Base-by-base conservation (phyloP, 1,140 invertebrate genomes). In the Dendroctonus valens region DNA sequence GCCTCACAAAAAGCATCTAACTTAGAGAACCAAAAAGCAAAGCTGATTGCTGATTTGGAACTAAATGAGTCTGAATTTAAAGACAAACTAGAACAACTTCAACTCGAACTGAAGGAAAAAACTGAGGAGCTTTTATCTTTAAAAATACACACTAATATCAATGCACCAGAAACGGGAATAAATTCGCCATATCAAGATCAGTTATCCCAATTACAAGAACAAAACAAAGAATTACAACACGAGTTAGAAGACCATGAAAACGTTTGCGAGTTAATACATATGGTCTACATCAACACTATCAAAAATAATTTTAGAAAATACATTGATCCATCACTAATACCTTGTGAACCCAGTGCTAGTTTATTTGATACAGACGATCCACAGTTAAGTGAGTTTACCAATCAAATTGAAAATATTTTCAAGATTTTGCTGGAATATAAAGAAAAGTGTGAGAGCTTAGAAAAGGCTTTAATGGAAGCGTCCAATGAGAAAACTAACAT, bases 281-380 rank as follows among this genome's bases (percentile, higher is more conserved):
- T 65, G 46, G 70, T 51, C 49, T 77, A 72, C 62, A 65, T 72
- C 7, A 81, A 79, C 67, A 82, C 77, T 65, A 72, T 84, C 59
- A 79, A 77, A 52, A 78, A 82, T 65, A 75, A 80, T 39, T 79
- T 82, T 39, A 81, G 81, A 68, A 81, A 81, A 70, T 82, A 81
- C 69, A 76, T 80, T 26, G 80, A 80, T 69, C 81, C 79, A 26
- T 38, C 44, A 46, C 1, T 46, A 46, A 46, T 46, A 26, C 44
- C 44, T 46, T 1, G 9, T 4, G 44, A 46, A 46, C 44, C 44
- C 4, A 46, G 44, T 46, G 1, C 44, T 46, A 3, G 4, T 46
- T 26, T 8, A 0, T 7, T 51, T 15, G 39, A 40, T 8, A 11
- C n/a, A 11, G 59, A 74, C 65, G 70, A 77, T 11, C 50, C 75